A percentile compares a stretch with the other conserved stretches of the same genome.
These are phyloP conservation scores for Menidia beryllina DNA, from an alignment of 2,113 vertebrate genomes.

Conservation along the genomic window DNA sequence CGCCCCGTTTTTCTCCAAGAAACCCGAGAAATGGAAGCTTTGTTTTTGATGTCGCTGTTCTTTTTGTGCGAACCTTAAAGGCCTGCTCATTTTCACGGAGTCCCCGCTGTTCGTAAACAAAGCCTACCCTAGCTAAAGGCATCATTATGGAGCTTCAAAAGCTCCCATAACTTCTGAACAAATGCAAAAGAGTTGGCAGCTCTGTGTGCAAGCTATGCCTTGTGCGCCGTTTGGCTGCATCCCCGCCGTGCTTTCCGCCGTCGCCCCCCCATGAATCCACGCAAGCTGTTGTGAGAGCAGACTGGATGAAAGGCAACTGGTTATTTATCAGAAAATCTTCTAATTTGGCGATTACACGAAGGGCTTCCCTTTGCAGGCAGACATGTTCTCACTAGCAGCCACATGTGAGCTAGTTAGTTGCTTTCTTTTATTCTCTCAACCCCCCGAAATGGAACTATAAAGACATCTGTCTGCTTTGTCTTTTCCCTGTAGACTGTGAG, in stretches of 20 bases:
- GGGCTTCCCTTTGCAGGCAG: conserved; percentile 53
- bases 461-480: conserved; percentile 20
- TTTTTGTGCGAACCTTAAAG: conserved; percentile 62
- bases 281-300: conserved; percentile 76
- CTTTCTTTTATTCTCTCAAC: conserved; percentile 46
- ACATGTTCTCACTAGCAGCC: conserved; percentile 49
- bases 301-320: conserved; percentile 76
- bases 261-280: conserved; percentile 57
- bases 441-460: conserved; percentile 38
- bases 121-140: conserved; percentile 62
- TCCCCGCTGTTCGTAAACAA: conserved; percentile 69
- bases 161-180: conserved; percentile 69
- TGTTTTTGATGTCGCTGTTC: conserved; percentile 66
- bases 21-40: conserved; percentile 26
- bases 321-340: conserved; percentile 68
- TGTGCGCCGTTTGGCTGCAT: conserved; percentile 72
- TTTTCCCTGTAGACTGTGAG: conserved; percentile 5
- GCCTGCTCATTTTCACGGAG: conserved; percentile 62
- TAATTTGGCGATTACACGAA: conserved; percentile 65
- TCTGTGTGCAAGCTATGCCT: conserved; percentile 51
- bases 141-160: conserved; percentile 75
- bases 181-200: conserved; percentile 66
- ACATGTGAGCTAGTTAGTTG: conserved; percentile 56
- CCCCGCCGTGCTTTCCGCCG: conserved; percentile 57
- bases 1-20: conserved; percentile 19